Percentiles rank a stretch among this genome's conserved stretches.
These are phyloP conservation scores for Ligdia adustata DNA, from an alignment of 2,888 invertebrate species.

Conservation along the genomic window DNA sequence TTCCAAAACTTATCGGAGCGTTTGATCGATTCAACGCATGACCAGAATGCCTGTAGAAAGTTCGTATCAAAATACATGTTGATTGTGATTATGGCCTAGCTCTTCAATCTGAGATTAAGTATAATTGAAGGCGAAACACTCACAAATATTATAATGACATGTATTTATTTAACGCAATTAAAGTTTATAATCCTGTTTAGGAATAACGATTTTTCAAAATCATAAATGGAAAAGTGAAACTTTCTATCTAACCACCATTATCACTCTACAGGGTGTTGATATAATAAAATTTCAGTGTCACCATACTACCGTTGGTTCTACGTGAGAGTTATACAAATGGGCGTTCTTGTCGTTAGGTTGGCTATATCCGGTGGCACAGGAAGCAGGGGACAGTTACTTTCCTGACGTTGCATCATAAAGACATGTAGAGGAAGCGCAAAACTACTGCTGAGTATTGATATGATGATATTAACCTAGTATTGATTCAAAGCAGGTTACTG, in stretches of 20 bases:
- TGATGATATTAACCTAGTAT: background rate
- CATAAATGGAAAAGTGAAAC: conserved; percentile 19
- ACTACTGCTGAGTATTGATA: background rate
- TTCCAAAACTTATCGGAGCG: no score
- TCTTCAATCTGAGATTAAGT: no score
- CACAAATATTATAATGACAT: no score
- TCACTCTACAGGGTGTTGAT: conserved; percentile 5
- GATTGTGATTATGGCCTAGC: no score
- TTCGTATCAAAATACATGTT: no score
- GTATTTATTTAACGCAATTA: no score
- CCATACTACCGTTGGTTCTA: conserved; percentile 18
- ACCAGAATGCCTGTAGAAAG: no score
- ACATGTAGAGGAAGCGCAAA: conserved; percentile 19
- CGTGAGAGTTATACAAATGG: conserved; percentile 10
- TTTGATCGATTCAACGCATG: no score
- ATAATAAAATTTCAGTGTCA: conserved; percentile 31
- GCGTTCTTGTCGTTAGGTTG: conserved; percentile 5
- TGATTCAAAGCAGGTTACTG: no score
- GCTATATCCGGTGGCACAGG: conserved; percentile 42
- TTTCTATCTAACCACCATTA: conserved; percentile 8
- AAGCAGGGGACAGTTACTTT: conserved; percentile 56
- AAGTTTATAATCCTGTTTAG: no score
- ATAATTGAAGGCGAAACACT: no score
- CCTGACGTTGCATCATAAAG: conserved; percentile 59
- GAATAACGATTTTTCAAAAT: background rate